These are phyloP conservation scores for Chrosomus eos DNA, from an alignment of 2,797 vertebrate species.

Conservation along the genomic window DNA sequence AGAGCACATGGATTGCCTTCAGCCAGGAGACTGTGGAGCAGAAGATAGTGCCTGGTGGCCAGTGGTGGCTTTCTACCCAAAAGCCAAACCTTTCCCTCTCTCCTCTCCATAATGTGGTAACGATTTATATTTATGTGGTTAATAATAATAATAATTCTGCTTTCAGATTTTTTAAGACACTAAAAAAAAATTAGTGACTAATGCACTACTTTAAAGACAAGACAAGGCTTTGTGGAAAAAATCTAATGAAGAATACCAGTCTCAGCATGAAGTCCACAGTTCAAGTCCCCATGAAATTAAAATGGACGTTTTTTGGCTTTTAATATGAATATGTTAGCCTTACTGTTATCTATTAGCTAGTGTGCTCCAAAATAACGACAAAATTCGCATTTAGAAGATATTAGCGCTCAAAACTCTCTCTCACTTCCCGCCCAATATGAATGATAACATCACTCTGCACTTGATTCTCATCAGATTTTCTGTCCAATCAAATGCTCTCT, in stretches of 20 bases:
- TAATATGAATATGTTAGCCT: background rate
- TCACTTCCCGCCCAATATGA: background rate
- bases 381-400: background rate
- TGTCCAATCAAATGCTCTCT: background rate
- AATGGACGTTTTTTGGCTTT: too few relatives aligned
- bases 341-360: background rate
- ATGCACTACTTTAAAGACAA: background rate
- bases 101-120: conserved; percentile 69
- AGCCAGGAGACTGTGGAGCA: conserved; percentile 60
- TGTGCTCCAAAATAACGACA: background rate
- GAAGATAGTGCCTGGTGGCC: conserved; percentile 57
- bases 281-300: background rate
- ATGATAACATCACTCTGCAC: background rate
- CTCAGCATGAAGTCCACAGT: background rate
- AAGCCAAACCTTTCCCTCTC: conserved; percentile 52
- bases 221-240: background rate
- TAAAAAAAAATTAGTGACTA: background rate
- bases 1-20: conserved; percentile 76
- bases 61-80: conserved; percentile 75
- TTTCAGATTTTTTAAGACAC: background rate
- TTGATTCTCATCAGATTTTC: background rate
- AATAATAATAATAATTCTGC: background rate
- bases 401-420: background rate
- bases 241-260: background rate
- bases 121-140: background rate